Percentiles rank a stretch among this genome's conserved stretches.
These are phyloP conservation scores for Athene noctua DNA, from an alignment of 2,113 vertebrate genomes.

Conservation along the genomic window DNA sequence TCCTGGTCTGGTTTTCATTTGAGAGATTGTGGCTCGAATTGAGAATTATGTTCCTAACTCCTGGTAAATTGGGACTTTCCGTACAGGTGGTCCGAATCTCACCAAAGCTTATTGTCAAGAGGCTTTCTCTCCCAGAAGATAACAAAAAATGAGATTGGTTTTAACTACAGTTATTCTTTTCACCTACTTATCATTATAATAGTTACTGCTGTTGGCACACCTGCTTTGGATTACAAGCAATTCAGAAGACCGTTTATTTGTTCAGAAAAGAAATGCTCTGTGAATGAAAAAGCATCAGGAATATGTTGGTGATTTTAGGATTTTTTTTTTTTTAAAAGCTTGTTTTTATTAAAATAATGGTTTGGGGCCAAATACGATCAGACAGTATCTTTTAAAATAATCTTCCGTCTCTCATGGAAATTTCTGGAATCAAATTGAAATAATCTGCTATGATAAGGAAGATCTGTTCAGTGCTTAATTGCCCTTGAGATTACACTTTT, in stretches of 20 bases:
- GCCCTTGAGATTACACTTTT: conserved; percentile 27
- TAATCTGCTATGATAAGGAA: conserved; percentile 6
- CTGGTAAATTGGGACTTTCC: neutral
- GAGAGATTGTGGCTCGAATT: accelerated
- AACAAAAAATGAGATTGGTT: neutral
- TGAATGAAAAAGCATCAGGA: neutral
- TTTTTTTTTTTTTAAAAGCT: neutral
- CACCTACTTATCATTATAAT: neutral
- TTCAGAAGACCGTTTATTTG: neutral
- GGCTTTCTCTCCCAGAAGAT: neutral
- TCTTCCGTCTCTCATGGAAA: neutral
- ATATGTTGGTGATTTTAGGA: neutral
- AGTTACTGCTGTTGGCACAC: neutral
- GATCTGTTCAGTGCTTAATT: conserved; percentile 30
- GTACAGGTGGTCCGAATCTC: neutral
- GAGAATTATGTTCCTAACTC: neutral
- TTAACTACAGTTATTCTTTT: neutral
- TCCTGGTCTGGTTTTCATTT: neutral
- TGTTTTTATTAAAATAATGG: neutral
- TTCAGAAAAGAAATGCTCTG: neutral
- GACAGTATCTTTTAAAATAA: neutral
- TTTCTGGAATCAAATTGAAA: conserved; percentile 19
- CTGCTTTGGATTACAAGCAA: neutral
- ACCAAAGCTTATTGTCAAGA: neutral
- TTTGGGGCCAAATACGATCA: neutral